These are phyloP conservation scores for Riptortus pedestris DNA, from an alignment of 1,140 invertebrate species.

Conservation along the genomic window DNA sequence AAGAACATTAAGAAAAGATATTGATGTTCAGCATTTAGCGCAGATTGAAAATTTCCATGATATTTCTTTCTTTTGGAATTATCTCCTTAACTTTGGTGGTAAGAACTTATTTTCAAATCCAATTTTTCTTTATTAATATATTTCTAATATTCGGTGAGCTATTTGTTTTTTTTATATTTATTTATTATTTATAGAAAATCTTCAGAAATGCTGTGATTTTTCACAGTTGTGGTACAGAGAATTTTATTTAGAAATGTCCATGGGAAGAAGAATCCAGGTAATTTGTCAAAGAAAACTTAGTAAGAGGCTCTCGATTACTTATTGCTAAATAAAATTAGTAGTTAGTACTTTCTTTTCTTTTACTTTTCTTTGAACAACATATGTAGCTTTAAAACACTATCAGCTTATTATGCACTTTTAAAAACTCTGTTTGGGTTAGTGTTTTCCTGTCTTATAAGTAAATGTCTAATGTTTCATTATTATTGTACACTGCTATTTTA, in stretches of 20 bases:
- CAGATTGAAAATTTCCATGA: constrained; percentile 94
- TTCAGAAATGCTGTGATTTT: constrained; percentile 92
- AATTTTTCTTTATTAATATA: not conserved
- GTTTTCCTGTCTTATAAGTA: too few species aligned
- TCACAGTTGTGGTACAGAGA: constrained; percentile 98
- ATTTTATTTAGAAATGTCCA: constrained; percentile 99
- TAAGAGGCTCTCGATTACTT: too few species aligned
- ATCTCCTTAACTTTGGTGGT: constrained; percentile 85
- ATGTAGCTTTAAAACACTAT: too few species aligned
- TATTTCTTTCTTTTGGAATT: constrained; percentile 93
- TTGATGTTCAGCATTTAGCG: constrained; percentile 82
- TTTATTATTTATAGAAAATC: constrained; percentile 54
- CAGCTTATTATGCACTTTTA: too few species aligned
- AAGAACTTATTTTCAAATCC: constrained; percentile 33
- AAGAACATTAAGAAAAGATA: constrained; percentile 87
- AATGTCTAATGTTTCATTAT: too few species aligned
- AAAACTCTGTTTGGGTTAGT: too few species aligned
- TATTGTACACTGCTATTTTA: too few species aligned
- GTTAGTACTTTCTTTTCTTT: too few species aligned
- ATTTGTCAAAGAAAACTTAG: constrained; percentile 33
- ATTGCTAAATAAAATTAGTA: too few species aligned
- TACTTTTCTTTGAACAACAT: too few species aligned
- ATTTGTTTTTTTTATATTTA: constrained; percentile 13
- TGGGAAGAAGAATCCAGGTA: constrained; percentile 95
- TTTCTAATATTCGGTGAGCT: not conserved